phyloP scores from a whole-genome alignment of 2,888 invertebrate genomes.

The Bombyx huttoni region DNA sequence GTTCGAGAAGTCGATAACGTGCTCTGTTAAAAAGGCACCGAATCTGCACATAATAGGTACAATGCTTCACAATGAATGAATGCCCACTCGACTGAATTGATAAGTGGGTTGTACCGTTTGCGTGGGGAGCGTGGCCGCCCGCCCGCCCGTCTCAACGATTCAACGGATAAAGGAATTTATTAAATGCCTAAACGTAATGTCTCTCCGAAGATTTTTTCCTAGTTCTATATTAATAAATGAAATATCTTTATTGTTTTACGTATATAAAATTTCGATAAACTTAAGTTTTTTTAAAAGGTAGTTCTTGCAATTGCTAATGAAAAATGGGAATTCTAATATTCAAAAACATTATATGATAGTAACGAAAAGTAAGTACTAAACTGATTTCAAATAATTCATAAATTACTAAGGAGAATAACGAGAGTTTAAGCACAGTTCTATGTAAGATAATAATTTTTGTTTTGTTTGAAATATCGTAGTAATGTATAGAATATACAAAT shows the following conservation, averaged over 20 bases:
- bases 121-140: slow-evolving; percentile 34
- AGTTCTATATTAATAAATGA: background rate
- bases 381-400: no score
- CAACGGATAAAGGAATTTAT: slow-evolving; percentile 2
- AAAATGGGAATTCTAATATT: no score
- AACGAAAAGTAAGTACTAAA: no score
- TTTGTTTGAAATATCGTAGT: no score
- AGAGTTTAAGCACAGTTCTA: no score
- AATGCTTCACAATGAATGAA: slow-evolving; percentile 65
- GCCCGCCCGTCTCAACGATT: slow-evolving; percentile 27
- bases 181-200: slow-evolving; percentile 1
- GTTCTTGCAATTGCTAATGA: no score
- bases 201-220: slow-evolving; percentile 1
- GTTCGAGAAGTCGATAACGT: slow-evolving; percentile 12
- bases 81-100: slow-evolving; percentile 69
- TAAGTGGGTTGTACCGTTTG: slow-evolving; percentile 61
- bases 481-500: no score
- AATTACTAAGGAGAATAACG: no score
- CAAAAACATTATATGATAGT: no score
- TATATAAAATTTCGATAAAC: background rate
- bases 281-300: background rate
- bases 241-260: background rate
- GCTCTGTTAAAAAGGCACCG: slow-evolving; percentile 41
- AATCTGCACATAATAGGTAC: slow-evolving; percentile 59
- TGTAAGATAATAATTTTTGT: no score